Base-by-base conservation (phyloP, 2,888 invertebrate genomes). In the Scelioninae gen. 1 region DNA sequence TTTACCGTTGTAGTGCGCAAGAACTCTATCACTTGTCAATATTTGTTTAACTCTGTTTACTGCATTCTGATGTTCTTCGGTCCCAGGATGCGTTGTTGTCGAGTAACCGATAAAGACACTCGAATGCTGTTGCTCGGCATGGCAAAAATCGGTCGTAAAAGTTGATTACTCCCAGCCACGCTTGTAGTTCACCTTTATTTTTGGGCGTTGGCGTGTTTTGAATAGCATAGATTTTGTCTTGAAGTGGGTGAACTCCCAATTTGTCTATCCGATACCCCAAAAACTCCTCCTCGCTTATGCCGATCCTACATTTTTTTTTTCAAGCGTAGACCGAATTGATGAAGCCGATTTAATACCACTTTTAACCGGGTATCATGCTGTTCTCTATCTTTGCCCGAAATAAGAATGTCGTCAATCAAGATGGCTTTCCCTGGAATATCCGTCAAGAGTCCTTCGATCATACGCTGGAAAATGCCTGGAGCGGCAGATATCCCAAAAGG, bases 381-480 rank as follows among this genome's bases (percentile, higher is more conserved):
- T 23, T 51, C 43, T 13, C 10, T 0, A 0, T 29, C 47, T 31
- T 34, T 31, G 0, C 58, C 60, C 8, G 47, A 15, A 3, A 71
- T 23, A 6, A 78, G 15, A 29, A 79, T 56, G 40, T 55, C 65
- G 7, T 74, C 51, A 6, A 72, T 49, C 7, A 74, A 45, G 15
- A 58, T 65, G n/a, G 49, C 34, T 8, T 13, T 38, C 7, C 68
- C 58, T n/a, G 43, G 29, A 29, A 74, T 60, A 38, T 63, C 55
- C 10, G 49, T 9, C 15, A 83, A 16, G 31, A 80, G 77, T 77
- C 15, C 68, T n/a, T 43, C 72, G 55, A 84, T 88, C 72, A 82
- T 81, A 68, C 68, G 29, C 53, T 84, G 83, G 38, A 84, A 84
- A 8, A 79, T 63, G 3, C 66, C 82, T 7, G 23, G 23, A 23